Conservation (phyloP, 2,797 vertebrate genomes). For the Tenualosa thibaudeaui region DNA sequence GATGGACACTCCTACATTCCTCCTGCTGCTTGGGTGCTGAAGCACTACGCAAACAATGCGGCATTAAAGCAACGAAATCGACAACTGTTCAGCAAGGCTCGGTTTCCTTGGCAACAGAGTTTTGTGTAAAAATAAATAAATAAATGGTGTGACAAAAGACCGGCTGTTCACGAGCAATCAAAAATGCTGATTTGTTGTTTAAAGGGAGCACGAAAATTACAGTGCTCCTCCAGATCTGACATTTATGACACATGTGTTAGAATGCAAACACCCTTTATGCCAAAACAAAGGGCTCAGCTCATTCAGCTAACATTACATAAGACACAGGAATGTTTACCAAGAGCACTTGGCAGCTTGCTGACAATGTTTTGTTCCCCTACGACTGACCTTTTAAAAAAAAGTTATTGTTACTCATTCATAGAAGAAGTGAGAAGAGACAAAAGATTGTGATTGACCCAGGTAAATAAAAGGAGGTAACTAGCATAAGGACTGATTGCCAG, state of each 20-base stretch:
- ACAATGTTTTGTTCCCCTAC: neutral
- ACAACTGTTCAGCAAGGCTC: neutral
- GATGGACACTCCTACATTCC: conserved; percentile 75
- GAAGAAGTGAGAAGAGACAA: neutral
- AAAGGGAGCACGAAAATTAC: neutral
- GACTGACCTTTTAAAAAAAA: neutral
- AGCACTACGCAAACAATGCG: conserved; percentile 24
- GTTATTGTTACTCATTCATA: no score
- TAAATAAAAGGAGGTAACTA: neutral
- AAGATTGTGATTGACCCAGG: neutral
- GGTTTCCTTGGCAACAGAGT: conserved; percentile 20
- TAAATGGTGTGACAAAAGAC: conserved; percentile 19
- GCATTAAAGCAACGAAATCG: neutral
- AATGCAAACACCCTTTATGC: neutral
- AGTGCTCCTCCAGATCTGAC: neutral
- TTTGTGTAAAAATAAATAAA: conserved; percentile 35
- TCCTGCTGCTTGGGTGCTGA: conserved; percentile 58
- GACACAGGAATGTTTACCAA: neutral
- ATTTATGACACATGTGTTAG: conserved; percentile 5
- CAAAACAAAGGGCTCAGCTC: conserved; percentile 17
- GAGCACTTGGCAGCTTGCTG: neutral
- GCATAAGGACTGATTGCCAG: neutral
- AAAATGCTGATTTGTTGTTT: conserved; percentile 1
- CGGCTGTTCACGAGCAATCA: neutral
- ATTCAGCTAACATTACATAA: conserved; percentile 11